Evolutionary conservation across 2,797 vertebrate species (phyloP).

Genomic region (Sorex maritimensis): DNA sequence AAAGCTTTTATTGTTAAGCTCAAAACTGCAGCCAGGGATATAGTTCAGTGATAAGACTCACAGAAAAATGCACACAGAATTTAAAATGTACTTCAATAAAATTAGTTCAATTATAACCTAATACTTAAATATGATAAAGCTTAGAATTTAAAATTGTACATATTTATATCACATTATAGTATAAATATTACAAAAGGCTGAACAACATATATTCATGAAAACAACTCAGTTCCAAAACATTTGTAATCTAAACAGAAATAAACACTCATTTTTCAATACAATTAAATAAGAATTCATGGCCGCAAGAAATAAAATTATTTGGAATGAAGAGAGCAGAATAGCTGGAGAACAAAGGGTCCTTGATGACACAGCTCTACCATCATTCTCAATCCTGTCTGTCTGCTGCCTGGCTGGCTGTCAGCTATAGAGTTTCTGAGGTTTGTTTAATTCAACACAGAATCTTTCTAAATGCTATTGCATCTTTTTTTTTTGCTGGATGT

Average conservation of each 20-base stretch:
- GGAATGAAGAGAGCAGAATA: not conserved
- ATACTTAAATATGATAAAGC: not conserved
- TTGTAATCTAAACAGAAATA: constrained; percentile 21
- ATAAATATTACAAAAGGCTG: constrained; percentile 8
- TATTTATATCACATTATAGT: not conserved
- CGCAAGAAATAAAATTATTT: not conserved
- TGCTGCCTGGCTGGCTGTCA: too few species aligned
- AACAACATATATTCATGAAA: not conserved
- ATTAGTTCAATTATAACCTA: too few species aligned
- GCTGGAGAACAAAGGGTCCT: not conserved
- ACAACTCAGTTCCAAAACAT: constrained; percentile 53
- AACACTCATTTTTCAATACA: constrained; percentile 36
- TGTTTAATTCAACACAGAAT: not conserved
- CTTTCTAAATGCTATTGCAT: not conserved
- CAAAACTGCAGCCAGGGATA: not conserved
- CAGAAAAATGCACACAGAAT: too few species aligned
- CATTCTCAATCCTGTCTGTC: not conserved
- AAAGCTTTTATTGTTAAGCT: not conserved
- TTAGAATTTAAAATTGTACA: not conserved
- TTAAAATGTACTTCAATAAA: too few species aligned
- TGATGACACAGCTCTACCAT: not conserved
- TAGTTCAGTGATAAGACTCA: too few species aligned
- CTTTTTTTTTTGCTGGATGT: too few species aligned
- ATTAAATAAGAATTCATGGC: constrained; percentile 14
- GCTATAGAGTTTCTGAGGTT: not conserved